Evolutionary conservation across 2,797 vertebrate genomes (phyloP).

Genomic region (Sciurus vulgaris): DNA sequence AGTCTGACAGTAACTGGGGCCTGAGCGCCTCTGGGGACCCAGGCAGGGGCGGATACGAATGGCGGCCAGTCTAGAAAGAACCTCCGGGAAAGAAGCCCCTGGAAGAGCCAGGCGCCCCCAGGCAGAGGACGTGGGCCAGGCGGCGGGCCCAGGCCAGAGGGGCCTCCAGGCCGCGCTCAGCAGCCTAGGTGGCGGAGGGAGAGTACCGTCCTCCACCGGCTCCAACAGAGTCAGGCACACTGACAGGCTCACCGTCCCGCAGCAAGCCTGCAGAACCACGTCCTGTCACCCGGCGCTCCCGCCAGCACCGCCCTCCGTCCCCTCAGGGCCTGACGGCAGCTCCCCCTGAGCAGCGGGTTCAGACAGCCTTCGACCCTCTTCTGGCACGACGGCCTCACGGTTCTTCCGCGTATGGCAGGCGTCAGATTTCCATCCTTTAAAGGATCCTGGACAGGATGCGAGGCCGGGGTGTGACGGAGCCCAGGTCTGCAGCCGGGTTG

Average conservation of each 20-base stretch:
- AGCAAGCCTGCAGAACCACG: too few relatives aligned
- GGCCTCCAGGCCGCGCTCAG: background rate
- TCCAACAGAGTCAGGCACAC: too few relatives aligned
- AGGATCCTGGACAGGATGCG: accelerated
- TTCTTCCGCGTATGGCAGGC: accelerated
- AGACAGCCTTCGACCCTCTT: too few relatives aligned
- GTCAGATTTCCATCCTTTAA: background rate
- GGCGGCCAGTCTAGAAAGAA: background rate
- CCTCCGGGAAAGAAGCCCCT: background rate
- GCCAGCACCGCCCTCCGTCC: background rate
- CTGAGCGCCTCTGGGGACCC: background rate
- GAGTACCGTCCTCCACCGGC: too few relatives aligned
- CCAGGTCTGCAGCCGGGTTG: background rate
- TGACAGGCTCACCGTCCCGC: too few relatives aligned
- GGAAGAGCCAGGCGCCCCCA: too few relatives aligned
- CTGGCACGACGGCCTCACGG: background rate
- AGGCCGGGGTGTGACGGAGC: background rate
- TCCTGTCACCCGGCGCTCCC: too few relatives aligned
- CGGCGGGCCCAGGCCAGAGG: too few relatives aligned
- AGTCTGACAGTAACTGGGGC: background rate
- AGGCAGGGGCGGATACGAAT: background rate
- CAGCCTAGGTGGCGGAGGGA: too few relatives aligned
- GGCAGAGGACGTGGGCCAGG: too few relatives aligned
- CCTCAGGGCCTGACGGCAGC: background rate
- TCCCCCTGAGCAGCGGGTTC: background rate